Base-by-base conservation (phyloP, 1,140 invertebrate species). In the Mylabris phalerata region DNA sequence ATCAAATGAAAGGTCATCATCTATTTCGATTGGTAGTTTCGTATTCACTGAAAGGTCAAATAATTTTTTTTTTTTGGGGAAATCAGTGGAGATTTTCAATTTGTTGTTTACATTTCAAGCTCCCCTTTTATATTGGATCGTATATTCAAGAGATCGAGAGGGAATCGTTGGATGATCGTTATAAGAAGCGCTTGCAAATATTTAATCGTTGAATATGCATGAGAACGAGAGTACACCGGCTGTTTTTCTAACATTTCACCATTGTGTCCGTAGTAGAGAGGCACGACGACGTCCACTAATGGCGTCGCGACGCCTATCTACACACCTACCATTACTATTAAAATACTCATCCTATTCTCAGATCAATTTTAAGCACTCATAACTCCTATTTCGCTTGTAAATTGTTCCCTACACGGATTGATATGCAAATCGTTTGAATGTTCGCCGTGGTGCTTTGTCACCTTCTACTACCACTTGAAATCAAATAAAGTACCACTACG, bases 171-270 rank as follows among this genome's bases (percentile, higher is more conserved):
- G 54, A 60, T 55, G 58, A 63, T 63, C 60, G 52, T 63, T 61
- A 66, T 63, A 64, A 63, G 65, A 62, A 67, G 59, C 57, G 59
- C 51, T 32, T 32, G 32, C 32, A 32, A 32, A 32, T 32, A 32
- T 32, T 32, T 32, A 32, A 32, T 32, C 32, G 32, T 32, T 32
- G 32, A 32, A 32, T 70, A 70, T 70, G 64, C 65, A 70, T 69
- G 67, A 67, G 60, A 49, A 54, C 51, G 48, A 55, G 67, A 61
- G 61, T 66, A 68, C 65, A 67, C 66, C 67, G 66, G 64, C 65
- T 69, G 67, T 69, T 69, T 69, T 69, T 69, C 67, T 61, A 67
- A 59, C 60, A 60, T 62, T 32, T 32, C 55, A 48, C 60, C 52
- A 50, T 57, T 59, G 56, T 55, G 54, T 55, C 51, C 32, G 32